Evolutionary conservation across 1,140 invertebrate genomes (phyloP), one percentile per base, ranked within the genome.

Genomic region (Pogonognathellus flavescens): DNA sequence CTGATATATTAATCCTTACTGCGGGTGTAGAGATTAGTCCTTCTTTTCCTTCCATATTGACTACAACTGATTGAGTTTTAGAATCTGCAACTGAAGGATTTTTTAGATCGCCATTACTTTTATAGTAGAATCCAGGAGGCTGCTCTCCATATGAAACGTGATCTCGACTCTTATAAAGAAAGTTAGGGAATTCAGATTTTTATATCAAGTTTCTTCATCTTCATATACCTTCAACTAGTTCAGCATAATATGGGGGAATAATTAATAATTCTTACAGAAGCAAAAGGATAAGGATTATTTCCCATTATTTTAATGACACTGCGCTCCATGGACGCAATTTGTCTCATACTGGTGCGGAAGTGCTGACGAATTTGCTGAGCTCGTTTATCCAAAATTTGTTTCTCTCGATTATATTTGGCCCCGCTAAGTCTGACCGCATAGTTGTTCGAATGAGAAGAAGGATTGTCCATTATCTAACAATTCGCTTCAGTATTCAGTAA

Each of bases 21-120:
- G 84, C 55, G 4, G 84, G 84, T 14, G 18, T 82, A n/a, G 16
- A 41, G n/a, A 81, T 16, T 2, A 85, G 20, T 22, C 84, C 84
- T 66, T 85, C 76, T 20, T 85, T 85, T 41, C 84, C 84, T 10
- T 85, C 80, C n/a, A 85, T 50, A 70, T 85, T 70, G 49, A 41
- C n/a, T 9, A 82, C 50, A n/a, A 82, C 72, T 49, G 14, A 62
- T 16, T 80, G 18, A 16, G 41, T 18, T 1, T 59, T 11, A 2
- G 76, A 80, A 20, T 81, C 72, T 9, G 80, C 14, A 20, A 81
- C 8, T 16, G 76, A 60, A 0, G 49, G 53, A 5, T 4, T 13
- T 49, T 80, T 52, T 1, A 72, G 84, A 0, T 81, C 25, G 1
- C 84, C 84, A 25, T 85, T 70, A 10, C 55, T 50, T 20, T 59